Conservation (phyloP, 1,140 invertebrate genomes). For the Megalopta genalis region DNA sequence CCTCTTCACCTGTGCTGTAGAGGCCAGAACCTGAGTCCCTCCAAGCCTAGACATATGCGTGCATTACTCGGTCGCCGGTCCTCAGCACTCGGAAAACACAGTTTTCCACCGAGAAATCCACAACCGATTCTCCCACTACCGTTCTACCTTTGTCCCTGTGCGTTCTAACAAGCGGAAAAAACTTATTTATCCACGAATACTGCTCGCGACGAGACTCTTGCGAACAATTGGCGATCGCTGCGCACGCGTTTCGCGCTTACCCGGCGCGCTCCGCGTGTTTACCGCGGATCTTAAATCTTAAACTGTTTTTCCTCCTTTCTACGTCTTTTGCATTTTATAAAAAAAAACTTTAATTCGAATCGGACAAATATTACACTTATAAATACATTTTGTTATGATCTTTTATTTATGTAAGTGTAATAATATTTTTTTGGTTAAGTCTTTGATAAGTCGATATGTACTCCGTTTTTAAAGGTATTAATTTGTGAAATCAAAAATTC, state of each 20-base stretch:
- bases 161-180: slow-evolving; percentile 26
- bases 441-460: too few species aligned
- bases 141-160: slow-evolving; percentile 25
- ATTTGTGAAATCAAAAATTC: too few species aligned
- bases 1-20: slow-evolving; percentile 67
- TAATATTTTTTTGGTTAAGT: too few species aligned
- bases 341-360: background rate
- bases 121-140: slow-evolving; percentile 28
- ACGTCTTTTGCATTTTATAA: background rate
- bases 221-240: slow-evolving; percentile 52
- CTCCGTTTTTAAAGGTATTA: too few species aligned
- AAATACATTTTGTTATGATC: too few species aligned
- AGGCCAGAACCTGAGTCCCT: slow-evolving; percentile 71
- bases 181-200: slow-evolving; percentile 43
- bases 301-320: background rate
- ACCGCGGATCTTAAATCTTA: slow-evolving; percentile 32
- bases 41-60: slow-evolving; percentile 75
- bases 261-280: slow-evolving; percentile 12
- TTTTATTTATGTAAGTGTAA: too few species aligned
- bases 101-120: slow-evolving; percentile 38
- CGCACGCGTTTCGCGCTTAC: slow-evolving; percentile 58
- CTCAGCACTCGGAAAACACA: slow-evolving; percentile 47
- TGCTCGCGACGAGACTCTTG: slow-evolving; percentile 31
- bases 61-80: slow-evolving; percentile 71
- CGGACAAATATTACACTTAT: too few species aligned